These are phyloP conservation scores for Caenorhabditis doughertyi DNA, from an alignment of 2,888 invertebrate species.

Conservation along the genomic window DNA sequence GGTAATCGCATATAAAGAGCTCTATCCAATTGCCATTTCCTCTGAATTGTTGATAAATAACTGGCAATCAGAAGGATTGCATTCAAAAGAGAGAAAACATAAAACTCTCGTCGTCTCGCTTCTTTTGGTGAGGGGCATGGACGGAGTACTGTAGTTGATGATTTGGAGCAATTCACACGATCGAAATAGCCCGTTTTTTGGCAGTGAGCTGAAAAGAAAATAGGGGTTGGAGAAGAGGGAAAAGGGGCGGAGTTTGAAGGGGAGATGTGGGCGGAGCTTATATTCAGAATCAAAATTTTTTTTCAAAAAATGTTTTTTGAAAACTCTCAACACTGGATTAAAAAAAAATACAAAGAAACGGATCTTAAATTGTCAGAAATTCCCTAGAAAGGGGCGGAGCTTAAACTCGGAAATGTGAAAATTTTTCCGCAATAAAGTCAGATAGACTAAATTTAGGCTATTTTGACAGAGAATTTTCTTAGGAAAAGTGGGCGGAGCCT, in stretches of 20 bases:
- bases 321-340: no score
- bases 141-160: conserved; percentile 56
- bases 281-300: no score
- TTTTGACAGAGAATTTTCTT: background rate
- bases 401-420: no score
- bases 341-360: no score
- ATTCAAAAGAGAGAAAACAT: conserved; percentile 56
- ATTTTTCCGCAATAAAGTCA: no score
- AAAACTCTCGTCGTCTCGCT: conserved; percentile 40
- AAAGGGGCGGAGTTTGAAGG: no score
- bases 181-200: conserved; percentile 68
- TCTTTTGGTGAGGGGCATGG: conserved; percentile 62
- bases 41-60: conserved; percentile 52
- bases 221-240: no score
- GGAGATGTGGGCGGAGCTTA: no score
- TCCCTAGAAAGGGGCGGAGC: no score
- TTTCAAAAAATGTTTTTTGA: no score
- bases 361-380: no score
- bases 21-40: conserved; percentile 60
- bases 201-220: conserved; percentile 67
- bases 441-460: no score
- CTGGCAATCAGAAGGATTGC: conserved; percentile 48
- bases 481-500: background rate
- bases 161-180: conserved; percentile 68
- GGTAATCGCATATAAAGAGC: conserved; percentile 63